phyloP scores from a whole-genome alignment of 2,888 invertebrate genomes.

The Agrochola litura region DNA sequence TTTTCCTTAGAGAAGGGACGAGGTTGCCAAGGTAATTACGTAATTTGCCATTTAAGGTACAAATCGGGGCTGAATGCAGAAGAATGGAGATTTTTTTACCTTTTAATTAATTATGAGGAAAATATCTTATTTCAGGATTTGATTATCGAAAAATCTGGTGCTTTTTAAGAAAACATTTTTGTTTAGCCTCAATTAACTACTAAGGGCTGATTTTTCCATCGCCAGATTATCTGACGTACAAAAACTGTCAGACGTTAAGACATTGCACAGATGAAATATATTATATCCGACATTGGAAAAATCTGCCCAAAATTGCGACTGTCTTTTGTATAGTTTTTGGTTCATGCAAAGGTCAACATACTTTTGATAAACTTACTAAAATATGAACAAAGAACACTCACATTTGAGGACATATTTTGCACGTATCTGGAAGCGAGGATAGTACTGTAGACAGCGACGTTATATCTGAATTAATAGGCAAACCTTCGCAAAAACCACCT shows the following conservation, averaged over 20 bases:
- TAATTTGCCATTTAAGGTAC: slow-evolving; percentile 53
- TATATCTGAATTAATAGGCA: slow-evolving; percentile 27
- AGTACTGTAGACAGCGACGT: neutral
- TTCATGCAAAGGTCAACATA: neutral
- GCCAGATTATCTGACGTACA: no score
- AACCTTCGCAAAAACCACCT: slow-evolving; percentile 19
- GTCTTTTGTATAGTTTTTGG: neutral
- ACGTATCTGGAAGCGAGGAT: slow-evolving; percentile 6
- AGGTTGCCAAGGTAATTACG: slow-evolving; percentile 49
- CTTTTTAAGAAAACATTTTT: slow-evolving; percentile 1
- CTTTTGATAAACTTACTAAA: slow-evolving; percentile 7
- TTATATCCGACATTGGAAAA: neutral
- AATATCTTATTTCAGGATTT: slow-evolving; percentile 8
- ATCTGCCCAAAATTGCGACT: neutral
- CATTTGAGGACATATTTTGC: slow-evolving; percentile 34
- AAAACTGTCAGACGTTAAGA: neutral
- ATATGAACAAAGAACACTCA: slow-evolving; percentile 21
- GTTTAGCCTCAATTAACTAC: neutral
- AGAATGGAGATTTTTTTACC: slow-evolving; percentile 23
- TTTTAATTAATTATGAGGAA: slow-evolving; percentile 42
- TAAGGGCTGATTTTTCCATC: neutral
- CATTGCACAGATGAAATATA: neutral
- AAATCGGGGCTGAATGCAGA: slow-evolving; percentile 25
- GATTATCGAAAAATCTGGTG: neutral
- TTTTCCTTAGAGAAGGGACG: slow-evolving; percentile 41